Percentiles rank a stretch among this genome's conserved stretches.
Evolutionary conservation across 2,888 invertebrate species (phyloP).

Genomic region (Limnephilus marmoratus): DNA sequence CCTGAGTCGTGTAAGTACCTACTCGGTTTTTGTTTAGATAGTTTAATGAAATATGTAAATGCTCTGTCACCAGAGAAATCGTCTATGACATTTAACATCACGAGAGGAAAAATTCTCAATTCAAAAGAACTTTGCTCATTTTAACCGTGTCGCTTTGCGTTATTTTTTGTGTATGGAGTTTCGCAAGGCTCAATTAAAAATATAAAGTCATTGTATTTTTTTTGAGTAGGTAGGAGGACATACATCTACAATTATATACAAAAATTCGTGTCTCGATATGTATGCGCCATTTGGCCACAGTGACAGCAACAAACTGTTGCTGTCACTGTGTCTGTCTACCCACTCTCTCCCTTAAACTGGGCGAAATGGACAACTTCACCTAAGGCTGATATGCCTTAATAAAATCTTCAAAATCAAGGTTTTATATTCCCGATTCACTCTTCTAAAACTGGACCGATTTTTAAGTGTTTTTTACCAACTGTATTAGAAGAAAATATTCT

Average conservation of each 20-base stretch:
- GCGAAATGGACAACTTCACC: too few species aligned
- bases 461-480: too few species aligned
- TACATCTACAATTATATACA: too few species aligned
- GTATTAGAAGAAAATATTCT: too few species aligned
- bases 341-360: too few species aligned
- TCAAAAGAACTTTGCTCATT: neutral
- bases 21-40: neutral
- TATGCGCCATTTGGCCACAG: neutral
- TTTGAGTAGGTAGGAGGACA: neutral
- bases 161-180: neutral
- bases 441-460: too few species aligned
- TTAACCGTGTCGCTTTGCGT: neutral
- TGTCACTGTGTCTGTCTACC: too few species aligned
- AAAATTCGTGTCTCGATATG: too few species aligned
- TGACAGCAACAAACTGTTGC: too few species aligned
- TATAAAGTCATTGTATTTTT: neutral
- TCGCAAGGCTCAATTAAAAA: neutral
- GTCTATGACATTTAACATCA: conserved; percentile 17
- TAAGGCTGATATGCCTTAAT: too few species aligned
- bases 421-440: too few species aligned
- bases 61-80: neutral
- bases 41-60: neutral
- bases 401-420: too few species aligned
- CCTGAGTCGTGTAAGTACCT: neutral
- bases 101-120: neutral